Evolutionary conservation across 2,797 vertebrate species (phyloP), one percentile per base, ranked within the genome.

Genomic region (Aselliscus stoliczkanus): DNA sequence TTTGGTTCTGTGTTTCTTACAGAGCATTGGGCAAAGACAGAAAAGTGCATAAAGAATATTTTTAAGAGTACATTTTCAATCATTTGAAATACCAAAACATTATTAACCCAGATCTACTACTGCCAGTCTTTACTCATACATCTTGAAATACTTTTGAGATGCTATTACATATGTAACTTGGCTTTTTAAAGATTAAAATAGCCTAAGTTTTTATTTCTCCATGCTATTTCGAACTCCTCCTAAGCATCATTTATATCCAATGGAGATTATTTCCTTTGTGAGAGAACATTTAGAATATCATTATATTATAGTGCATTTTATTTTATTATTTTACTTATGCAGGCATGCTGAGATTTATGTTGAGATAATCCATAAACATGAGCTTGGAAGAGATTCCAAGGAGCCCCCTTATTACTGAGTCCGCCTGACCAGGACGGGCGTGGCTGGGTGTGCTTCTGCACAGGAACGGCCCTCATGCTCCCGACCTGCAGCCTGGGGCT

Each of bases 381-480:
- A 47, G 21, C 54, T 11, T 92, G 60, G 76, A 42, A 44, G 20
- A 25, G 42, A 83, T 0, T 29, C 21, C 42, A 34, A 3, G 2
- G 77, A 31, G 14, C 12, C 0, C 39, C 50, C 3, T 23, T 3
- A n/a, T 2, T 2, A 6, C 15, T 1, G n/a, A 27, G 31, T 14
- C 39, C 56, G 80, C 18, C 1, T 0, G 5, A 42, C 7, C 31
- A 44, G 50, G 18, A 29, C 34, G 34, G 58, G 37, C 7, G 0
- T 0, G 4, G 44, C 27, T 0, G 25, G 44, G 34, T 47, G 2
- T 20, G 0, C 2, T 54, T 2, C 2, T 0, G 56, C 62, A 17
- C n/a, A 3, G 11, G 47, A 27, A 34, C 5, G 8, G 18, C 2
- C 3, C 18, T 5, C 29, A 1, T 1, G 0, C 5, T 13, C 2